Base-by-base conservation (phyloP, 2,888 invertebrate species). In the Ectropis crepuscularia region DNA sequence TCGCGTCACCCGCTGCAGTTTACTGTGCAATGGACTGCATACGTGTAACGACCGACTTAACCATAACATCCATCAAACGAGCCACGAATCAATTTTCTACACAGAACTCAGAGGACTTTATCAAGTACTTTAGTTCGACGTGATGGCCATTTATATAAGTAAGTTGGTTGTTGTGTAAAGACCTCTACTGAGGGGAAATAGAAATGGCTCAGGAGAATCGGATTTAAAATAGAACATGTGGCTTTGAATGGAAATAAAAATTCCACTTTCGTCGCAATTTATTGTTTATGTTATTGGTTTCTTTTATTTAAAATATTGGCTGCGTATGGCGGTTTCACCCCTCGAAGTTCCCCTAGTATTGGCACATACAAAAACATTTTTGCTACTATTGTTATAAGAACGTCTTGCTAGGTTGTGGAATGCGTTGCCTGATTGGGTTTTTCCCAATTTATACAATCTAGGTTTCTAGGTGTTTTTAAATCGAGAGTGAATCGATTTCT, bases 11-110 rank as follows among this genome's bases (percentile, higher is more conserved):
- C 5, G 6, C 10, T 16, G 49, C 41, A 51, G 28, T 51, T 12
- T 39, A 28, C 2, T 10, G 41, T 69, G 63, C 63, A 61, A 45
- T 61, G 49, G 48, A 38, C 53, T 59, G 50, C 62, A 57, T 54
- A 48, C 57, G 59, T 53, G 48, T 59, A 46, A 9, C 11, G 4
- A 49, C 50, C 39, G 12, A 12, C 12, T 50, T 50, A 39, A 0
- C 8, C 7, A 0, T 38, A 6, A 1, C 11, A 7, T 9, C 12
- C 0, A 5, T 39, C 9, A 10, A 39, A 5, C 39, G 12, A 7
- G 39, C 50, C 8, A 39, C 50, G 9, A 9, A 39, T 7, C 8
- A 12, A 12, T 39, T 39, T n/a, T 39, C 9, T 8, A 0, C 38
- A 38, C 38, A 49, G 8, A 38, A 11, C 11, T 11, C 7, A 38